Conservation (phyloP, 2,113 vertebrate genomes). For the Cyprinus carpio region DNA sequence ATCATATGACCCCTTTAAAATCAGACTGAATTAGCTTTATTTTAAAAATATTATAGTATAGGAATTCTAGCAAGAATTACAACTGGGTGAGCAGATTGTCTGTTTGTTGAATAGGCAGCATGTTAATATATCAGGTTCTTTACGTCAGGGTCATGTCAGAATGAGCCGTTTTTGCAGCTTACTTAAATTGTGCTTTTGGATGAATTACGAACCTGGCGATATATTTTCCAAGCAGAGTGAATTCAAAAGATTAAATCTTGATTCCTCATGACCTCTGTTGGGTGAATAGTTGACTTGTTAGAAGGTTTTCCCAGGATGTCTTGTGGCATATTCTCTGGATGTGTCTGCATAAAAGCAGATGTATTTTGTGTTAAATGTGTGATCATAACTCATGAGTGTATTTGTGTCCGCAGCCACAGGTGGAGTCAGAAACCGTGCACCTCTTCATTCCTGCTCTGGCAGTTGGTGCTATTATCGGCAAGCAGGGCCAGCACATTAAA, state of each 20-base stretch:
- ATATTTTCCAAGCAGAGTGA: not conserved
- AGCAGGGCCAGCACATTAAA: conserved; percentile 99
- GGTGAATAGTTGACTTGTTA: not conserved
- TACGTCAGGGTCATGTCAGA: not conserved
- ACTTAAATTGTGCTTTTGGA: not conserved
- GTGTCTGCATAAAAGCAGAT: not conserved
- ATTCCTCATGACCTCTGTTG: not conserved
- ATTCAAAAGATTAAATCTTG: not conserved
- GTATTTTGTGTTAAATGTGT: not conserved
- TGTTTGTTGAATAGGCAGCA: not conserved
- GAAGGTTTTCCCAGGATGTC: not conserved
- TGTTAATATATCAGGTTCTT: not conserved
- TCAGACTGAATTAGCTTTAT: not conserved
- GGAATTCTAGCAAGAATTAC: not conserved
- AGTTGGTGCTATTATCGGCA: conserved; percentile 97
- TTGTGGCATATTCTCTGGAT: not conserved
- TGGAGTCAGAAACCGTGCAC: conserved; percentile 94
- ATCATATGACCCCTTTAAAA: no score
- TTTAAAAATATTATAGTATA: not conserved
- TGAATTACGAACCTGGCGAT: not conserved
- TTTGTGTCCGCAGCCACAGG: conserved; percentile 52
- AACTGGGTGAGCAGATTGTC: not conserved
- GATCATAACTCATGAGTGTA: conserved; percentile 15
- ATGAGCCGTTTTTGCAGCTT: not conserved
- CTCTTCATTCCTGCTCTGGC: conserved; percentile 96